Conservation (phyloP, 2,888 invertebrate genomes). For the Sthenelais limicola region DNA sequence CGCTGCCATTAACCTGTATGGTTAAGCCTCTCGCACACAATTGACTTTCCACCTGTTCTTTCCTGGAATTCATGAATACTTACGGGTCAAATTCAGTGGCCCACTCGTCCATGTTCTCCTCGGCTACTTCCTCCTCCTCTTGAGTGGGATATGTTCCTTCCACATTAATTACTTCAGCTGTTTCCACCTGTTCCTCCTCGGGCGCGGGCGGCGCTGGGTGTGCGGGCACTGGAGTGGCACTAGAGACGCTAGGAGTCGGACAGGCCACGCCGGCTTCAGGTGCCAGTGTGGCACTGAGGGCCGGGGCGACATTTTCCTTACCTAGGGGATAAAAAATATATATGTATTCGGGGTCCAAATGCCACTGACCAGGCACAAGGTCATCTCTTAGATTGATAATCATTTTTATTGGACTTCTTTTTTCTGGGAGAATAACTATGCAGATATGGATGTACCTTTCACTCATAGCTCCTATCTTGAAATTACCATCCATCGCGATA, state of each 20-base stretch:
- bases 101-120: conserved; percentile 77
- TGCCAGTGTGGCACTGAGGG: not conserved
- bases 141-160: conserved; percentile 23
- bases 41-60: too few species aligned
- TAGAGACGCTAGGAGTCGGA: conserved; percentile 34
- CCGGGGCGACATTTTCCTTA: conserved; percentile 67
- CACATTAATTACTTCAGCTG: conserved; percentile 18
- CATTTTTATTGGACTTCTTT: too few species aligned
- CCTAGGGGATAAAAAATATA: conserved; percentile 52
- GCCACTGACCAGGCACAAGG: too few species aligned
- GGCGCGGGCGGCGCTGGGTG: conserved; percentile 24
- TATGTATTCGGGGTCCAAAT: too few species aligned
- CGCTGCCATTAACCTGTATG: too few species aligned
- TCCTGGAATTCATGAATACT: conserved; percentile 51
- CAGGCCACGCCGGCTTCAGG: conserved; percentile 40
- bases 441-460: too few species aligned
- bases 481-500: too few species aligned
- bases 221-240: conserved; percentile 10
- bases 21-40: not conserved
- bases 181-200: conserved; percentile 28
- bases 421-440: too few species aligned
- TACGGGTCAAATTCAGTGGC: conserved; percentile 84
- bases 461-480: too few species aligned
- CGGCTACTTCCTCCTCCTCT: conserved; percentile 62
- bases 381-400: too few species aligned